These are phyloP conservation scores for Pelagia noctiluca DNA, from an alignment of 30 jellyfish, hydroid and myxozoan genomes.

Conservation along the genomic window DNA sequence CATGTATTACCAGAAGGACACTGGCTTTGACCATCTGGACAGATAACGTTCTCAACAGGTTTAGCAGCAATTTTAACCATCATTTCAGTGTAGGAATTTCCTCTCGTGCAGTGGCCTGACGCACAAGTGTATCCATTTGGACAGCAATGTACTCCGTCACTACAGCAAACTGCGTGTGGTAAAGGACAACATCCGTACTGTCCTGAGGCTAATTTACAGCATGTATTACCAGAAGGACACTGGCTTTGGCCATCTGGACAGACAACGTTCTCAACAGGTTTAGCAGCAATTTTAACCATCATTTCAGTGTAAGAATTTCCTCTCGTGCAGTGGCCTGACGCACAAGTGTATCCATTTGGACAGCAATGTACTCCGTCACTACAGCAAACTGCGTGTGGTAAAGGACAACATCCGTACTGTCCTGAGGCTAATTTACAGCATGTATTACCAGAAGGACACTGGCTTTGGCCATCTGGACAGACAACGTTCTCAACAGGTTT, in stretches of 20 bases:
- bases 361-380: constrained; percentile 75
- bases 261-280: background rate
- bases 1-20: constrained; percentile 70
- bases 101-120: constrained; percentile 43
- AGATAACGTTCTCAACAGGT: constrained; percentile 18
- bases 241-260: constrained; percentile 11
- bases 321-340: constrained; percentile 39
- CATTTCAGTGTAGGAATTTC: constrained; percentile 21
- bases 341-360: constrained; percentile 66
- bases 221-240: constrained; percentile 57
- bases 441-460: constrained; percentile 59
- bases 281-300: background rate
- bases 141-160: constrained; percentile 69
- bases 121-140: constrained; percentile 69
- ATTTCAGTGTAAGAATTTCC: background rate
- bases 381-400: constrained; percentile 70
- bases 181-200: constrained; percentile 73
- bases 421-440: constrained; percentile 70
- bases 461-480: constrained; percentile 54
- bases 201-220: constrained; percentile 64
- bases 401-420: constrained; percentile 76
- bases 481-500: constrained; percentile 7
- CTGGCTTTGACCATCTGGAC: constrained; percentile 50
- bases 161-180: constrained; percentile 69
- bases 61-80: constrained; percentile 27